These are phyloP conservation scores for Brachylomia viminalis DNA, from an alignment of 2,888 invertebrate genomes.

Conservation along the genomic window DNA sequence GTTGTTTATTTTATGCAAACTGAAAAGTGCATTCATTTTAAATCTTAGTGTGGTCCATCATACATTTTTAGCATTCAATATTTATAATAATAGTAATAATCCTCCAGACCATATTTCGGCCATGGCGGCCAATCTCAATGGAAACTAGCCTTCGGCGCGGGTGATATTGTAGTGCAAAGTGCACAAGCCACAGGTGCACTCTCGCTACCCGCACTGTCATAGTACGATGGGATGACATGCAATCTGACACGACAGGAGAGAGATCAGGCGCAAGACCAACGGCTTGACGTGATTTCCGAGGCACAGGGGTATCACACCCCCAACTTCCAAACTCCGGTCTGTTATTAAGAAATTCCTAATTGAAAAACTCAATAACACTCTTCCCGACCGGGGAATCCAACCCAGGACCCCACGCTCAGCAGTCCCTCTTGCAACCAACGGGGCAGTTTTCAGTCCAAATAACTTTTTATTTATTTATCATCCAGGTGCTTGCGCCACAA, in stretches of 20 bases:
- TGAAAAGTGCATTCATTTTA: neutral
- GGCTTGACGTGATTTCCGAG: neutral
- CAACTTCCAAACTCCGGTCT: neutral
- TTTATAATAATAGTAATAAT: neutral
- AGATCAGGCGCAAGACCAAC: neutral
- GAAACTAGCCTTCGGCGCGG: neutral
- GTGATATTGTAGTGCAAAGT: neutral
- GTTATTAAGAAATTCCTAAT: neutral
- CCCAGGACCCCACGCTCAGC: neutral
- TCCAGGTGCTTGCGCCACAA: constrained; percentile 94
- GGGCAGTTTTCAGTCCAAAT: neutral
- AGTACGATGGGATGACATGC: neutral
- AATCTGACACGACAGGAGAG: neutral
- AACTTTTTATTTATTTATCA: constrained; percentile 17
- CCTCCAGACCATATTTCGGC: neutral
- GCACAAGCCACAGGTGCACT: neutral
- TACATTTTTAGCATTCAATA: neutral
- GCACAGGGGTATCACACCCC: neutral
- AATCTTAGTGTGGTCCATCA: neutral
- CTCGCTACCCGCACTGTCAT: neutral
- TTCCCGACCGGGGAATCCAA: neutral
- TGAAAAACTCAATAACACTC: neutral
- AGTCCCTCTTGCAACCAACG: neutral
- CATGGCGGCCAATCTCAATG: neutral
- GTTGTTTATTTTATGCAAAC: neutral